Evolutionary conservation across 2,888 invertebrate species (phyloP), one percentile per base, ranked within the genome.

Genomic region (Arctia plantaginis): DNA sequence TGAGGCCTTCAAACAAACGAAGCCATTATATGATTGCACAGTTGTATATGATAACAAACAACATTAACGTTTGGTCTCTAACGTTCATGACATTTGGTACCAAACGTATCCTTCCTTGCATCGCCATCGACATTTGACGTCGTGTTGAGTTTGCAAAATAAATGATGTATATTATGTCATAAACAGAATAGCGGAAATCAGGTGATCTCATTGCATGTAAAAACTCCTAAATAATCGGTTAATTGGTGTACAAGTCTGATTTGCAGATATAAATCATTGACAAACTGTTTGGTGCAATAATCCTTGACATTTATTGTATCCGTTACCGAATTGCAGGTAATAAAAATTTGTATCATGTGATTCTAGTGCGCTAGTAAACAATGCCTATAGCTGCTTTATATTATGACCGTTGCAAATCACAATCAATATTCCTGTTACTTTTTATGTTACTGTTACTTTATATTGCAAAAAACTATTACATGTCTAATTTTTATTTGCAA

Each of bases 301-400:
- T 89, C 92, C 92, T 92, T 92, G 92, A 86, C 92, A 92, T 92
- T 92, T 92, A 77, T 77, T 75, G 84, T 86, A 90, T 89, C 88
- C 88, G 88, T 90, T 90, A 87, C 86, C 75, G 86, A 89, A 87
- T 85, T 76, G 78, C 85, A 77, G 78, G 86, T 80, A 85, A 85
- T 85, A 82, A 85, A 84, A 76, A 82, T 81, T 83, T 85, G 86
- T 89, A 89, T 87, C 89, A 89, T 87, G 88, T 86, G 87, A 88
- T 86, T 87, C 85, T 75, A 44, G 44, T 47, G 23, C 41, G 65
- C 41, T 71, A 76, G 74, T 66, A 76, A 80, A 76, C 55, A 79
- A 82, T 62, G 72, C 69, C 66, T 76, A 76, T 51, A 35, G 10
- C 71, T 72, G 69, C 75, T 76, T 73, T 64, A 65, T 41, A 18